Base-by-base conservation (phyloP, 2,113 vertebrate species). In the Phylloscopus trochilus region DNA sequence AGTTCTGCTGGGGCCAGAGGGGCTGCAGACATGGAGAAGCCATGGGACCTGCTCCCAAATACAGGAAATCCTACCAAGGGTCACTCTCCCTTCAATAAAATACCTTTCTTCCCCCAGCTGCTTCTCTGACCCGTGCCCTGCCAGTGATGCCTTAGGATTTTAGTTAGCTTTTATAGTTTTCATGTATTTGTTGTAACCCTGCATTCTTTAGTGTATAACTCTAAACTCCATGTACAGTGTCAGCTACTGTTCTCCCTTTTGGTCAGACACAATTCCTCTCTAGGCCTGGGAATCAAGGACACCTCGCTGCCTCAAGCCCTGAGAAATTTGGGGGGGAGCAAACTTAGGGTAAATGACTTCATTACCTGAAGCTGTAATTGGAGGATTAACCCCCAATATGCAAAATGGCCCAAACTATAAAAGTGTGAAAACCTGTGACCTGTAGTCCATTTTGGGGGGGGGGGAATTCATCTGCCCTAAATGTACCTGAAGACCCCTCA, bases 371-470 rank as follows among this genome's bases (percentile, higher is more conserved):
- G 24, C 11, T 53, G 31, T 30, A 64, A 53, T 11, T 30, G 26
- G 60, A 35, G 53, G 15, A 44, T 35, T 11, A 5, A 53, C 4
- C 20, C 31, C 11, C 31, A 44, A 15, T 23, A 35, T 53, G 19
- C 4, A 39, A 66, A 30, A 53, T 14, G 9, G 11, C 14, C 19
- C 39, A 17, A 44, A 63, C 10, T 17, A 43, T 7, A 35, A 15
- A 64, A 53, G 24, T 53, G 9, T 66, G 12, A 35, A 43, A 44
- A 30, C 3, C 4, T 1, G 0, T 78, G 24, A 43, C 11, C 24
- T 3, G 0, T 13, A 0, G 0, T 28, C 24, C 19, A 23, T 64
- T 60, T 44, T 35, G 30, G 19, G 37, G 44, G 39, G n/a, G 24
- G 6, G 37, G 2, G 2, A 11, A 4, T 43, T 53, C 4, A 0